Percentiles rank a stretch among this genome's conserved stretches.
Evolutionary conservation across 2,113 vertebrate species (phyloP).

Genomic region (Hepsetus odoe): DNA sequence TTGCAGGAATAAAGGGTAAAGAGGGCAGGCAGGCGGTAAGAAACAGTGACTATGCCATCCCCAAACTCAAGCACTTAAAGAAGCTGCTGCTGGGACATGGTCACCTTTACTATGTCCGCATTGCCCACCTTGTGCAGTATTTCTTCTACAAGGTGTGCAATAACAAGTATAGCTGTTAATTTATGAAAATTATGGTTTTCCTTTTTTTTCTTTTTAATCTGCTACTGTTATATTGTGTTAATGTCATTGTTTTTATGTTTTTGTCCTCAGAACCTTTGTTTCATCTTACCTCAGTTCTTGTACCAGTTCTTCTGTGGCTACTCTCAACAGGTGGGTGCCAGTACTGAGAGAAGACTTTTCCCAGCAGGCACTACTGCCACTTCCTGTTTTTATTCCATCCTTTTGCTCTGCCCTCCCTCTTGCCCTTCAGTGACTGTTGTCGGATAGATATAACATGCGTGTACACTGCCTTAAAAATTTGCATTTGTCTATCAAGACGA

Average conservation of each 20-base stretch:
- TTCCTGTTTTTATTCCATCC: slow-evolving; percentile 36
- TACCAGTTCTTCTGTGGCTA: slow-evolving; percentile 99
- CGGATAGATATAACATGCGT: slow-evolving; percentile 11
- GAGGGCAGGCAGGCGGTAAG: slow-evolving; percentile 95
- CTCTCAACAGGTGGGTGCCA: slow-evolving; percentile 92
- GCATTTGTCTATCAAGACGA: no score
- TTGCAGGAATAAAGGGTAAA: slow-evolving; percentile 93
- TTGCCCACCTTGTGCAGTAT: slow-evolving; percentile 98
- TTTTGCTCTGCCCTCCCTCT: slow-evolving; percentile 52
- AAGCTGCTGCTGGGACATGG: slow-evolving; percentile 93
- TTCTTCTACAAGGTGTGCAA: slow-evolving; percentile 97
- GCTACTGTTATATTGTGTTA: not conserved
- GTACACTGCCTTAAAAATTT: not conserved
- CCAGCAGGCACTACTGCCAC: not conserved
- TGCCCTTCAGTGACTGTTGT: slow-evolving; percentile 56
- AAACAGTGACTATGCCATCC: slow-evolving; percentile 97
- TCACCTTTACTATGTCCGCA: slow-evolving; percentile 97
- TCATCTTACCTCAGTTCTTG: slow-evolving; percentile 99
- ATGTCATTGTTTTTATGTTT: slow-evolving; percentile 41
- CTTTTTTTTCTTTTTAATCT: not conserved
- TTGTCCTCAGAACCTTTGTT: slow-evolving; percentile 91
- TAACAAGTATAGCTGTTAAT: no score
- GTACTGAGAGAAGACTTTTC: not conserved
- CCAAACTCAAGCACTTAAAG: slow-evolving; percentile 94
- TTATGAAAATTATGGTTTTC: no score